Percentiles rank a stretch among this genome's conserved stretches.
Evolutionary conservation across 2,888 invertebrate genomes (phyloP).

Genomic region (Mimas tiliae): DNA sequence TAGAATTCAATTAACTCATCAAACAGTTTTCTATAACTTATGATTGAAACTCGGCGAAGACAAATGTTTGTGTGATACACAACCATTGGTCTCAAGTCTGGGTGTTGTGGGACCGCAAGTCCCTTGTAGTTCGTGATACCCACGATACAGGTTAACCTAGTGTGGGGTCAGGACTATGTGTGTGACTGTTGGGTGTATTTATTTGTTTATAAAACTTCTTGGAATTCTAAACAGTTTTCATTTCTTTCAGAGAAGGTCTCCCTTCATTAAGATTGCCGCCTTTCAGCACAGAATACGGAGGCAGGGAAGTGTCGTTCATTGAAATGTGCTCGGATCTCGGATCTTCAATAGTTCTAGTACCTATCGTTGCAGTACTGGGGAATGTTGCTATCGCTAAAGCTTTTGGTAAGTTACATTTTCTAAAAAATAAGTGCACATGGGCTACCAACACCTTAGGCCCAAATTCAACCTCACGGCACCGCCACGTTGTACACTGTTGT

Average conservation of each 20-base stretch:
- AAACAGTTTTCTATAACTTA: neutral
- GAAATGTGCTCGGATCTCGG: constrained; percentile 93
- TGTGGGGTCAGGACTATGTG: too few relatives aligned
- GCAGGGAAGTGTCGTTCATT: constrained; percentile 84
- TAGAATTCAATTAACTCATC: neutral
- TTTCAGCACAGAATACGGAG: constrained; percentile 86
- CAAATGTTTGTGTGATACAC: too few relatives aligned
- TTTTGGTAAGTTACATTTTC: constrained; percentile 87
- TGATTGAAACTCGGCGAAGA: neutral
- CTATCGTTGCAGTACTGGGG: constrained; percentile 95
- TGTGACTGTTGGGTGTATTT: too few relatives aligned
- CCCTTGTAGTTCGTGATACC: too few relatives aligned
- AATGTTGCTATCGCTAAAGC: constrained; percentile 98
- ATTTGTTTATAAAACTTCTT: neutral
- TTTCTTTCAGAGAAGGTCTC: constrained; percentile 86
- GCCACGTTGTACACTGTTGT: too few relatives aligned
- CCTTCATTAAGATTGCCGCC: constrained; percentile 89
- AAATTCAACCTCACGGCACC: too few relatives aligned
- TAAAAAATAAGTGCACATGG: neutral
- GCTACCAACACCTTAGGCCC: too few relatives aligned
- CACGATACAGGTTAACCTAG: too few relatives aligned
- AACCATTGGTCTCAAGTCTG: too few relatives aligned
- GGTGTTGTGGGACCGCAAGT: too few relatives aligned
- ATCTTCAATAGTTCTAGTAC: constrained; percentile 93
- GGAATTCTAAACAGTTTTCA: neutral